Base-by-base conservation (phyloP, 2,888 invertebrate genomes). In the Endotricha flammealis region DNA sequence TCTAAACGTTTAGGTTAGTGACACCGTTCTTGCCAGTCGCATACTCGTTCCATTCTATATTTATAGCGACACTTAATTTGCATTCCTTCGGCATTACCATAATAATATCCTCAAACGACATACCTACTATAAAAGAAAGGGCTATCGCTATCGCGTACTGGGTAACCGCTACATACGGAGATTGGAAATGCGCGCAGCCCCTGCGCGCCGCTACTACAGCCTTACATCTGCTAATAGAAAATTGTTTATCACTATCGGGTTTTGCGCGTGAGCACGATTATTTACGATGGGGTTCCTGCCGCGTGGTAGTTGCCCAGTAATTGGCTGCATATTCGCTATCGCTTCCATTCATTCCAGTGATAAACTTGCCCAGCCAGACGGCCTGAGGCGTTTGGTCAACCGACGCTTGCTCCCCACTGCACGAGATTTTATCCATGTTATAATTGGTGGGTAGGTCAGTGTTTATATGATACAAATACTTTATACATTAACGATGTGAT, bases 261-360 rank as follows among this genome's bases (percentile, higher is more conserved):
- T 64, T 62, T 78, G 80, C 79, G 80, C 78, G 68, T 70, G 78
- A 72, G 70, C 72, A 74, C 64, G 69, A 73, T 80, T 80, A 81
- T 80, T 80, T 78, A 79, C 66, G 69, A 64, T 68, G 68, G 58
- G 65, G 64, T 65, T 69, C 70, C 64, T 61, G 66, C 65, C 59
- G 77, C 70, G 69, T 71, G 60, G 54, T 64, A 66, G 63, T 51
- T 13, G 56, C 54, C 54, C 67, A 59, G 72, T 82, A 82, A 82
- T 81, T 81, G 81, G 73, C 70, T 74, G 73, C 71, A 74, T 75
- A 77, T 75, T 72, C 70, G 73, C 67, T 80, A 82, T 79, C 77
- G 68, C 71, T 58, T 74, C 78, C 81, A 82, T 81, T 81, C 78
- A 85, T 82, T 75, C 68, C 60, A 62, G 58, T 64, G 79, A 81